Percentiles rank a stretch among this genome's conserved stretches.
Evolutionary conservation across 23 tunicate species (phyloP).

Genomic region (Styela clava): DNA sequence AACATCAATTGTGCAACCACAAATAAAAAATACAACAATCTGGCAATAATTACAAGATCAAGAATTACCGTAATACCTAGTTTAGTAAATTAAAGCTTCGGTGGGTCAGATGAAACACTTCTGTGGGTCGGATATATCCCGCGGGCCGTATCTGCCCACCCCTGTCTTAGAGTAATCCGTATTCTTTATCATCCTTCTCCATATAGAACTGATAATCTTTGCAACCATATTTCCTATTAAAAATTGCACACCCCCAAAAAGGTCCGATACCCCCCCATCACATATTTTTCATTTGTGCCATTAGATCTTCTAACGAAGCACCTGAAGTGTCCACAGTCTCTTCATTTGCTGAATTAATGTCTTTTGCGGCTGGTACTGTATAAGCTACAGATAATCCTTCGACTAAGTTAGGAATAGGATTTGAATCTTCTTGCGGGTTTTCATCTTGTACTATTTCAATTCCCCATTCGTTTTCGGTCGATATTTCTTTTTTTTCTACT

Average conservation of each 20-base stretch:
- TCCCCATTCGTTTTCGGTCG: conserved; percentile 84
- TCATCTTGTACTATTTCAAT: conserved; percentile 62
- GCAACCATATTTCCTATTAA: neutral
- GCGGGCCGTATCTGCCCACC: no score
- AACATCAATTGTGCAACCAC: neutral
- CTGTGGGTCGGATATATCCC: no score
- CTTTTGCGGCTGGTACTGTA: conserved; percentile 47
- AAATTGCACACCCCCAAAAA: neutral
- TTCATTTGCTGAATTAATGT: neutral
- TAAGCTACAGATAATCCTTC: conserved; percentile 72
- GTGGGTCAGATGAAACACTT: no score
- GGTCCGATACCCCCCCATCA: conserved; percentile 12
- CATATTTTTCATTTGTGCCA: conserved; percentile 73
- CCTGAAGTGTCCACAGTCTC: conserved; percentile 26
- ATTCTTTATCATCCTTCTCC: no score
- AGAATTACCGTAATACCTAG: no score
- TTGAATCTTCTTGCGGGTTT: conserved; percentile 17
- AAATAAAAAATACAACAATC: neutral
- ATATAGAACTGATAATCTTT: no score
- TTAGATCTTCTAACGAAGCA: conserved; percentile 78
- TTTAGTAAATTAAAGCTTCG: no score
- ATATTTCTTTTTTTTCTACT: conserved; percentile 31
- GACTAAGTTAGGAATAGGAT: conserved; percentile 19
- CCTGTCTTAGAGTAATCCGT: no score
- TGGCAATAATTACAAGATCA: neutral